phyloP scores from a whole-genome alignment of 2,113 vertebrate genomes.

The Acanthisitta chloris region DNA sequence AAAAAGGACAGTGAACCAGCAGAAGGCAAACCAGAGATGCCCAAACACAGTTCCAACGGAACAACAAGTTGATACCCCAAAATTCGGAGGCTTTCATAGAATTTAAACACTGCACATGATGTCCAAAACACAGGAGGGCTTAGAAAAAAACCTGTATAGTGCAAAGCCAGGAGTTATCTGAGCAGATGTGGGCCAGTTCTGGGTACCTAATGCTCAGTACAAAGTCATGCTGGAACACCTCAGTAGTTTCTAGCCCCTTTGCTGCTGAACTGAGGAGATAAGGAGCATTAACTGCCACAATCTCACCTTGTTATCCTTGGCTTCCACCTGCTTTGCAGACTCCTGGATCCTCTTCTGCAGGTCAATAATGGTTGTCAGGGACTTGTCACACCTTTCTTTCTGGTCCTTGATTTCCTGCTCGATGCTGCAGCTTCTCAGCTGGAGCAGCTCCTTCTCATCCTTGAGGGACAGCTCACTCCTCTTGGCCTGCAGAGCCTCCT shows the following conservation, averaged over 20 bases:
- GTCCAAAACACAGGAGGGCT: rapidly evolving
- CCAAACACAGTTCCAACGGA: neutral
- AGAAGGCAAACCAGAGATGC: neutral
- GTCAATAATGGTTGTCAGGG: constrained; percentile 83
- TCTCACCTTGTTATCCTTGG: constrained; percentile 93
- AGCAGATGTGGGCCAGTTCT: neutral
- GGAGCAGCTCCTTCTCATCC: constrained; percentile 77
- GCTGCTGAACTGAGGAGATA: neutral
- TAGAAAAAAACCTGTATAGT: neutral
- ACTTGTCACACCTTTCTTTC: constrained; percentile 88
- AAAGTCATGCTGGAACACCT: rapidly evolving
- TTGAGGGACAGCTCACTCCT: constrained; percentile 73
- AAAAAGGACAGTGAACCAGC: neutral
- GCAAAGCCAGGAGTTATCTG: neutral
- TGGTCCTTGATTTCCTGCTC: constrained; percentile 90
- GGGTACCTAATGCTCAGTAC: neutral
- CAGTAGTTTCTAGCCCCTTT: neutral
- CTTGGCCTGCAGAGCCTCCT: constrained; percentile 71
- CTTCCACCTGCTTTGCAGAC: constrained; percentile 89
- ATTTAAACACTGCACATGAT: neutral
- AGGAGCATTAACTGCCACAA: neutral
- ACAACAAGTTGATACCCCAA: rapidly evolving
- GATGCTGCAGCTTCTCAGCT: constrained; percentile 77
- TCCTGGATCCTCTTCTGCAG: constrained; percentile 90
- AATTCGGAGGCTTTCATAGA: neutral